Percentiles rank a stretch among this genome's conserved stretches.
phyloP scores from a whole-genome alignment of 2,888 invertebrate species.

The Tanytarsus gracilentus region DNA sequence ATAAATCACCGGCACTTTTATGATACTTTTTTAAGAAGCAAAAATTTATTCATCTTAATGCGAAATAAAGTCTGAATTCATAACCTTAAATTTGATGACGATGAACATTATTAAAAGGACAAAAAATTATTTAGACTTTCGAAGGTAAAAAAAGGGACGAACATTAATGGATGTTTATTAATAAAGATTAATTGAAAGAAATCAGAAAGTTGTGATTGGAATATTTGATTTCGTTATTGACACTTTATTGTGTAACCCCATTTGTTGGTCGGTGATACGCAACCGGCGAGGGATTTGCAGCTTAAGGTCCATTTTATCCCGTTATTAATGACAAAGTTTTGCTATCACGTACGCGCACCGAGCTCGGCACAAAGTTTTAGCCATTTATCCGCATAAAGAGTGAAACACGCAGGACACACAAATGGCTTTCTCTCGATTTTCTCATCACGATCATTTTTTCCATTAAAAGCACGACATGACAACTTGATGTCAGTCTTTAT shows the following conservation, averaged over 20 bases:
- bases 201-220: conserved; percentile 26
- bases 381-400: background rate
- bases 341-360: conserved; percentile 17
- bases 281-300: conserved; percentile 14
- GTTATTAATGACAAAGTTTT: conserved; percentile 20
- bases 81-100: no score
- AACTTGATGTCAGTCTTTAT: conserved; percentile 15
- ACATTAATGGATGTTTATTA: conserved; percentile 26
- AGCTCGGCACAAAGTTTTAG: background rate
- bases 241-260: conserved; percentile 12
- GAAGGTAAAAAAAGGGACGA: background rate
- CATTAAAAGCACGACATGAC: conserved; percentile 8
- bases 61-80: no score
- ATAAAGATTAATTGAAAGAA: conserved; percentile 28
- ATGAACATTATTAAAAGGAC: no score
- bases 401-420: background rate
- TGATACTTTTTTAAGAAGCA: no score
- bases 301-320: conserved; percentile 20
- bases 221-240: conserved; percentile 23
- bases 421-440: no score
- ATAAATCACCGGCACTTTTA: no score
- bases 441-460: no score
- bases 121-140: no score
- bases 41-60: no score
- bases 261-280: conserved; percentile 14